Conservation (phyloP, 2,797 vertebrate species). For the Neostethus bicornis region DNA sequence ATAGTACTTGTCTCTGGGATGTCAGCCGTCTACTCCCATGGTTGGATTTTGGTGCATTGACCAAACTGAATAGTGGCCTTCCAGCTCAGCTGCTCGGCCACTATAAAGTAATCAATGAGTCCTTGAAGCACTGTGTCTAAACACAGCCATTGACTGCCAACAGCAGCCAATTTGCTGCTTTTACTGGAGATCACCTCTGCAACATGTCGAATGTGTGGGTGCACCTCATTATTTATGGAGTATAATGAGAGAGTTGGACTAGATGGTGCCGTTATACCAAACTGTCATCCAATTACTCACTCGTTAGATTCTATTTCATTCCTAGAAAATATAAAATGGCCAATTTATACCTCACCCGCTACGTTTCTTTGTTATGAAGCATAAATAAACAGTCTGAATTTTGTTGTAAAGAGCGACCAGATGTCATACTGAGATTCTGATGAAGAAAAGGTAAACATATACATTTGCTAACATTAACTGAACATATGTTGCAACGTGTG, state of each 20-base stretch:
- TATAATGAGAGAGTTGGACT: conserved; percentile 61
- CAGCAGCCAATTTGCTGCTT: conserved; percentile 72
- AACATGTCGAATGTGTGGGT: conserved; percentile 60
- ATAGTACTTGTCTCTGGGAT: conserved; percentile 18
- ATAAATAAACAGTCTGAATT: conserved; percentile 17
- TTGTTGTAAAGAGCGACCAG: conserved; percentile 19
- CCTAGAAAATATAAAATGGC: conserved; percentile 29
- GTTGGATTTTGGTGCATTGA: conserved; percentile 70
- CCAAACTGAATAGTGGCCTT: conserved; percentile 60
- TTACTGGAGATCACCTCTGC: conserved; percentile 64
- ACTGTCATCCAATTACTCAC: conserved; percentile 63
- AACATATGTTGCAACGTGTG: neutral
- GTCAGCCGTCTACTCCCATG: conserved; percentile 21
- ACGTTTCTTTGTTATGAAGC: conserved; percentile 28
- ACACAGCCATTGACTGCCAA: conserved; percentile 71
- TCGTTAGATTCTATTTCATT: conserved; percentile 62
- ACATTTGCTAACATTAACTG: neutral
- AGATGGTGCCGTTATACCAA: conserved; percentile 58
- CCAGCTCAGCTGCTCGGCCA: conserved; percentile 60
- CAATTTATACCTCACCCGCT: conserved; percentile 32
- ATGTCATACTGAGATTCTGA: conserved; percentile 30
- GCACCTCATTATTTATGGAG: conserved; percentile 59
- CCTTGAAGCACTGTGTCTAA: conserved; percentile 75
- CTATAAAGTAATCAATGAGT: conserved; percentile 77
- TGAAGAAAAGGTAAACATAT: conserved; percentile 9